Conservation (phyloP, 2,113 vertebrate species). For the Callocephalon fimbriatum region DNA sequence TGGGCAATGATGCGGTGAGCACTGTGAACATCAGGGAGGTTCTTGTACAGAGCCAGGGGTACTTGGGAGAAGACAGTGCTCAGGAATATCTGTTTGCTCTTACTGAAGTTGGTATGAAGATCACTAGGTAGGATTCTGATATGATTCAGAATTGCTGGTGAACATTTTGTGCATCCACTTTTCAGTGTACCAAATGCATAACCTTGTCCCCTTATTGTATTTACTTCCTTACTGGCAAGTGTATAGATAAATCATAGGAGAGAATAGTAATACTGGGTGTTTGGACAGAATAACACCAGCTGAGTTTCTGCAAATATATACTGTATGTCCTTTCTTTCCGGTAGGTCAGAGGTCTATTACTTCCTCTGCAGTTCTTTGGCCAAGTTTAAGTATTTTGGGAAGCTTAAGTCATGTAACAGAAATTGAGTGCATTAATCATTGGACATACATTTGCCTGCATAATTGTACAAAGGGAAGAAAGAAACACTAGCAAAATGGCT, state of each 20-base stretch:
- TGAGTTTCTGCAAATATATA: not conserved
- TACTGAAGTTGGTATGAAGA: not conserved
- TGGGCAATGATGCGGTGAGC: not conserved
- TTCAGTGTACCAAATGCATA: not conserved
- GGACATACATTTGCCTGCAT: not conserved
- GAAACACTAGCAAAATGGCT: not conserved
- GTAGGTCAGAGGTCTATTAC: not conserved
- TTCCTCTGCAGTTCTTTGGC: not conserved
- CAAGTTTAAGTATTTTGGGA: not conserved
- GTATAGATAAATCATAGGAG: not conserved
- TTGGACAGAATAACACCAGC: not conserved
- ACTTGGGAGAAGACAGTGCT: not conserved
- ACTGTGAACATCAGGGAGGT: not conserved
- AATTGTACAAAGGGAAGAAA: not conserved
- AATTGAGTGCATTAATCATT: not conserved
- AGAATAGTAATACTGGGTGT: not conserved
- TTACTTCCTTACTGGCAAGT: not conserved
- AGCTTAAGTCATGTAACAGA: not conserved
- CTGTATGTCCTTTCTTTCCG: not conserved
- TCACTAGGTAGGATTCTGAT: not conserved
- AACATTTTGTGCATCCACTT: not conserved
- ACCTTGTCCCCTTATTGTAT: not conserved
- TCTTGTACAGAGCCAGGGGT: not conserved
- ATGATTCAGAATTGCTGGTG: not conserved
- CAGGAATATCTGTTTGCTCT: not conserved